Conservation (phyloP, 2,113 vertebrate species). For the Gopherus flavomarginatus region DNA sequence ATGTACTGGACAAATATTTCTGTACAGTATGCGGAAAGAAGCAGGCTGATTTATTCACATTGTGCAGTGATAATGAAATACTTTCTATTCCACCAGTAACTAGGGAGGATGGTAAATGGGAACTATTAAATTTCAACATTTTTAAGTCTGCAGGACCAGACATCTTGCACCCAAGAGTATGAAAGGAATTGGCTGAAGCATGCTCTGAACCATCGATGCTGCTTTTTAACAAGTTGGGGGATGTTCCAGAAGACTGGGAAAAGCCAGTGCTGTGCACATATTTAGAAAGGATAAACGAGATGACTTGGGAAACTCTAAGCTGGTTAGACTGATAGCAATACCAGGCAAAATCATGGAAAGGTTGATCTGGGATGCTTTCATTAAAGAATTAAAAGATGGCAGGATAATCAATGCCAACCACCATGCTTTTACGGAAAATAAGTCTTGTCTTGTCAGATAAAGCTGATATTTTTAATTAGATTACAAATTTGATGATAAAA, state of each 20-base stretch:
- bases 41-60: background rate
- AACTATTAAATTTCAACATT: background rate
- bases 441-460: background rate
- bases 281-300: background rate
- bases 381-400: background rate
- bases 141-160: background rate
- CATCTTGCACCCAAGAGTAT: background rate
- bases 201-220: background rate
- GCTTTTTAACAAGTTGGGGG: background rate
- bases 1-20: background rate
- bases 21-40: background rate
- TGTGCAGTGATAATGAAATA: background rate
- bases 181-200: background rate
- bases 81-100: background rate
- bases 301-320: background rate
- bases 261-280: background rate
- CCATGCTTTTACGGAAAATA: background rate
- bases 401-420: background rate
- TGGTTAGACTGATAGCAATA: background rate
- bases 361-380: background rate
- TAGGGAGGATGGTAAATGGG: background rate
- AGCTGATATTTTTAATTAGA: background rate
- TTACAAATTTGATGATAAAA: background rate
- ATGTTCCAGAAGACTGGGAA: background rate
- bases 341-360: background rate